Evolutionary conservation across 2,113 vertebrate species (phyloP), one percentile per base, ranked within the genome.

Genomic region (Xiphophorus maculatus): DNA sequence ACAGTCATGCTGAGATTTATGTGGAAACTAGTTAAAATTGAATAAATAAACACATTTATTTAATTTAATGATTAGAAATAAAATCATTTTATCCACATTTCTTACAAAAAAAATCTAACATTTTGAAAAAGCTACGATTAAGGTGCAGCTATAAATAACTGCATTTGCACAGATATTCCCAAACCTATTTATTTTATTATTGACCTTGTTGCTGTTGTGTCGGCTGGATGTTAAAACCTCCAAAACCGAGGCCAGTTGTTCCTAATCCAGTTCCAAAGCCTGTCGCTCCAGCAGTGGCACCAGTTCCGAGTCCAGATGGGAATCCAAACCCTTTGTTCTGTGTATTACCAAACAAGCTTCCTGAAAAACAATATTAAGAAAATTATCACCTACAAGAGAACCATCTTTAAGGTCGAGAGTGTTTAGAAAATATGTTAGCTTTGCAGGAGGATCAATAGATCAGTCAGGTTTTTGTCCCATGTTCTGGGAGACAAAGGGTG

Each of bases 271-370:
- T 92, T 60, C 96, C 96, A 82, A 99, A 95, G 67, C 96, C 97
- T 13, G 95, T 92, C 28, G 87, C 13, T 69, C 94, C 94, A 32
- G 95, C 76, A 72, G 95, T 92, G 0, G 96, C 71, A 3, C 84
- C 90, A 22, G 96, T 70, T 40, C 96, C 97, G 76, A 99, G 97
- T 62, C 93, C 94, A 61, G 96, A 93, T 4, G 96, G 95, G 87
- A 99, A 99, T 76, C 97, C 97, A 93, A 99, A 99, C 10, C 96
- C 96, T 94, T 99, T 99, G 90, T 96, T 99, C 91, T 97, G 97
- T 10, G 95, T 94, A 90, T 89, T 94, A 78, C 96, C 95, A 48
- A 99, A 99, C 44, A 99, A 93, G 30, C 97, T 94, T 92, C 93
- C 82, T 94, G 77, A 64, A 89, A 78, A 74, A 91, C 67, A 66